A percentile compares a stretch with the other conserved stretches of the same genome.
These are phyloP conservation scores for Halcyon smyrnensis DNA, from an alignment of 2,797 vertebrate genomes.

Conservation along the genomic window DNA sequence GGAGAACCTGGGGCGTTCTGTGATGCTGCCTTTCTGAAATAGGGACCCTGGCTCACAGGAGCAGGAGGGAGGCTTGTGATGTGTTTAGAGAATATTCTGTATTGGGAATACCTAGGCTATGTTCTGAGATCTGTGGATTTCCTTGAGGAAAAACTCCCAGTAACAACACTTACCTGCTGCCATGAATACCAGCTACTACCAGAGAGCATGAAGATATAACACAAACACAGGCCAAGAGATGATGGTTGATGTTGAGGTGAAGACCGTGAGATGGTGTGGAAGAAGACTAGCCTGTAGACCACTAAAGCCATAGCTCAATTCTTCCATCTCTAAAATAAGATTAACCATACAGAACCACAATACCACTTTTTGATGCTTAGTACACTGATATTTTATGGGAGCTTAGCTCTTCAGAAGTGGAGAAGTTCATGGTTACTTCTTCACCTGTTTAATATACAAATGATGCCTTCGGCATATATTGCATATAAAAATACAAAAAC, in stretches of 20 bases:
- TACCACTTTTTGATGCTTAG: background rate
- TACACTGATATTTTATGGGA: background rate
- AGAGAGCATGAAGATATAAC: background rate
- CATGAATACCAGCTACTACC: accelerated
- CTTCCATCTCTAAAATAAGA: background rate
- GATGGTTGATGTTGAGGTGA: background rate
- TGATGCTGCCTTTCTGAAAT: background rate
- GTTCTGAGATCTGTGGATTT: background rate
- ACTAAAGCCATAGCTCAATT: background rate
- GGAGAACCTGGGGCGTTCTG: background rate
- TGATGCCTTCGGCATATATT: background rate
- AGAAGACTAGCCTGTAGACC: background rate
- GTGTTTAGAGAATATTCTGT: background rate
- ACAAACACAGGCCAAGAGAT: background rate
- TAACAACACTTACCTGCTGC: background rate
- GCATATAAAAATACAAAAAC: background rate
- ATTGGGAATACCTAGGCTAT: background rate
- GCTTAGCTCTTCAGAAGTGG: background rate
- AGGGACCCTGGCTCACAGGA: background rate
- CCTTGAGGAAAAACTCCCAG: background rate
- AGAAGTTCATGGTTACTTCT: background rate
- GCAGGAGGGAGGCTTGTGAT: background rate
- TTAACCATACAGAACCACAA: background rate
- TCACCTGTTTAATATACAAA: background rate
- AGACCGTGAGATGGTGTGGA: background rate